Conservation (phyloP, 2,113 vertebrate species). For the Hippocampus comes region DNA sequence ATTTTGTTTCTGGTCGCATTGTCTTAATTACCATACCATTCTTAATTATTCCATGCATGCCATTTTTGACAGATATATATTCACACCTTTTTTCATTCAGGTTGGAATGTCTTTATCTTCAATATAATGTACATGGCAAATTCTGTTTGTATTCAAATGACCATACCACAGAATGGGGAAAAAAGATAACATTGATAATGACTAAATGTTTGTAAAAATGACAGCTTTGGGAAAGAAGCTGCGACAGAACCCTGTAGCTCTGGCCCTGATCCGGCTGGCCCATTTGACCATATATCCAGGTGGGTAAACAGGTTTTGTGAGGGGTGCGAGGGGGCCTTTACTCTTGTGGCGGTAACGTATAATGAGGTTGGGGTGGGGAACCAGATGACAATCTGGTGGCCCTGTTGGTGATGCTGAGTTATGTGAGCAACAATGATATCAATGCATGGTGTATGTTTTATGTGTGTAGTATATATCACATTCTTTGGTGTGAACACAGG, state of each 20-base stretch:
- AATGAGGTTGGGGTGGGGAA: neutral
- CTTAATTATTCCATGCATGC: too few relatives aligned
- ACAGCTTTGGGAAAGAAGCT: neutral
- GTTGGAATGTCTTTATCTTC: too few relatives aligned
- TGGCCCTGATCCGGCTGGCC: neutral
- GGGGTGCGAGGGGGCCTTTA: neutral
- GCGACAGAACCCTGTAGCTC: neutral
- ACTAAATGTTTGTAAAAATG: neutral
- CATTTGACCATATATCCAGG: neutral
- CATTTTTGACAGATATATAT: too few relatives aligned
- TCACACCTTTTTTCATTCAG: too few relatives aligned
- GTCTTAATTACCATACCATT: too few relatives aligned
- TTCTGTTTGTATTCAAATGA: too few relatives aligned
- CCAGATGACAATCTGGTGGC: neutral
- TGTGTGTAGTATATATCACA: slow-evolving; percentile 14
- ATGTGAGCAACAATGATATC: neutral
- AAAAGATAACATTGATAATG: too few relatives aligned
- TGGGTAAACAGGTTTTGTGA: neutral
- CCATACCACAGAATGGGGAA: too few relatives aligned
- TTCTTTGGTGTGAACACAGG: slow-evolving; percentile 33
- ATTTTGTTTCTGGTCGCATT: too few relatives aligned
- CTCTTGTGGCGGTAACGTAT: too few relatives aligned
- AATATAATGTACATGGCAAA: too few relatives aligned
- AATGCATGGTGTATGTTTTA: neutral
- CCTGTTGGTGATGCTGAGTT: neutral